These are phyloP conservation scores for Myiopsitta monachus DNA, from an alignment of 2,113 vertebrate genomes.

Conservation along the genomic window DNA sequence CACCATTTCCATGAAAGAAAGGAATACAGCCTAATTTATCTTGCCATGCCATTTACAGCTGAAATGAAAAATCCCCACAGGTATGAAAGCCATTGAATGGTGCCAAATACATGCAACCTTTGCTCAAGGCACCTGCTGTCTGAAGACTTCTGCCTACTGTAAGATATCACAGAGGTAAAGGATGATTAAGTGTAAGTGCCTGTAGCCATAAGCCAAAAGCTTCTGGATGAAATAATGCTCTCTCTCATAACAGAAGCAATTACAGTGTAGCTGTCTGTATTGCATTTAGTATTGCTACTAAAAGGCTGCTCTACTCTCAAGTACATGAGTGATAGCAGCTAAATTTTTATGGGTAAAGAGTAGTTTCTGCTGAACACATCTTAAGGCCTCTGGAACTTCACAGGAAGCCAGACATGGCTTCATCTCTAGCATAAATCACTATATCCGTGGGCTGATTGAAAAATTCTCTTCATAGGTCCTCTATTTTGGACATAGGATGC, in stretches of 20 bases:
- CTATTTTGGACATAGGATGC: not conserved
- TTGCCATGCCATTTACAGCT: not conserved
- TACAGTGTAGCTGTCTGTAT: not conserved
- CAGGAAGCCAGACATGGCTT: not conserved
- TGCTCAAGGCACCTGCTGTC: not conserved
- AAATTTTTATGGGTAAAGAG: not conserved
- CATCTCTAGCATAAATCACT: not conserved
- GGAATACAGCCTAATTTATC: not conserved
- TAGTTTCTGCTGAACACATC: not conserved
- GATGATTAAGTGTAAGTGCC: not conserved
- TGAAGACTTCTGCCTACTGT: not conserved
- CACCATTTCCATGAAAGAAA: not conserved
- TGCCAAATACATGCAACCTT: not conserved
- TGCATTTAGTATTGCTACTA: not conserved
- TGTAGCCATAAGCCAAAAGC: not conserved
- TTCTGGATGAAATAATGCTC: not conserved
- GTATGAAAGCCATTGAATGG: not conserved
- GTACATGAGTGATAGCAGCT: not conserved
- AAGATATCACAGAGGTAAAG: not conserved
- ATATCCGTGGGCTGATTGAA: not conserved
- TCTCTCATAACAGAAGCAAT: not conserved
- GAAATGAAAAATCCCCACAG: not conserved
- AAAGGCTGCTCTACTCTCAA: not conserved
- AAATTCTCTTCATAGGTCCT: not conserved
- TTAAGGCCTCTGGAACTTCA: not conserved